Base-by-base conservation (phyloP, 2,797 vertebrate species). In the Poecile montanus region DNA sequence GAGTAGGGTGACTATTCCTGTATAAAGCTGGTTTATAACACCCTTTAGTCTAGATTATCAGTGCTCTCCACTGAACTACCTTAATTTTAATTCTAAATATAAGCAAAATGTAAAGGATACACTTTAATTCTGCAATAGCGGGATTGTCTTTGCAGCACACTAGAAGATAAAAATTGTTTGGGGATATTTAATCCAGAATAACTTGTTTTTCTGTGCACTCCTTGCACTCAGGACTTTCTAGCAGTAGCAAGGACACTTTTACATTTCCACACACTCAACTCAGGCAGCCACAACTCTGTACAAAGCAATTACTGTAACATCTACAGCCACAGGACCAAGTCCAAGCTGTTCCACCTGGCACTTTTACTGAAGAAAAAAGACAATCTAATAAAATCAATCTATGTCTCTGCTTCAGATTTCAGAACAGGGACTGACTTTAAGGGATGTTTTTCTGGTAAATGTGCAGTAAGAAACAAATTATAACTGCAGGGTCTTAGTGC, bases 181-280 rank as follows among this genome's bases (percentile, higher is more conserved):
- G 44, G 18, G 57, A 13, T 74, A 74, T 66, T 56, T 76, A 82
- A 73, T 56, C 14, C 19, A 53, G 13, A 85, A 50, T 42, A 81
- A 60, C 4, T 86, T 11, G 0, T 32, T 44, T 78, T 84, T 65
- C 60, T 61, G 51, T 88, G 58, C 44, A 25, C 13, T 61, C 11
- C 42, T 61, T 88, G 30, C 36, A 51, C 50, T 88, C 30, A 9
- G 61, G 82, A 54, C 68, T 85, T 94, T 61, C 32, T 38, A 68
- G 72, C 36, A 82, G 63, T 56, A 73, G 32, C 61, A 89, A 92
- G 79, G 85, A 91, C 82, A 91, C 66, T 42, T 95, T 84, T 75
- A 26, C 13, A 20, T 54, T 87, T 88, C 42, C 76, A 89, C 75
- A 76, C 26, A 30, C 53, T 75, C 78, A 26, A 75, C 58, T 84